phyloP scores from a whole-genome alignment of 2,888 invertebrate species.

The Artemia sinica region DNA sequence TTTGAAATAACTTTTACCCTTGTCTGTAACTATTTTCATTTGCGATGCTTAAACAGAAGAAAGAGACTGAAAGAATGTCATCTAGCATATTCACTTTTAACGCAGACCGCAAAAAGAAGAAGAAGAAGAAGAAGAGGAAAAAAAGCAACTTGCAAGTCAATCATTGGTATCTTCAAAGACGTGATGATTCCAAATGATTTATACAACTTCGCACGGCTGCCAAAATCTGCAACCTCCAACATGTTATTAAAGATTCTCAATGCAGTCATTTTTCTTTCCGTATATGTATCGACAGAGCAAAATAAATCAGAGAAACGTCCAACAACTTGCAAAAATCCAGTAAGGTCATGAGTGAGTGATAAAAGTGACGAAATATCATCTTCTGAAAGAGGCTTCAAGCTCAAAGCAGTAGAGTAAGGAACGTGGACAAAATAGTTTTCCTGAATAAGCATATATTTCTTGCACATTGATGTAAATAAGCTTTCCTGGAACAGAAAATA shows the following conservation, averaged over 20 bases:
- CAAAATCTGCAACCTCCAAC: conserved; percentile 1
- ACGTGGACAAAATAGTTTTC: not conserved
- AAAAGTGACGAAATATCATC: not conserved
- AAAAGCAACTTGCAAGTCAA: not conserved
- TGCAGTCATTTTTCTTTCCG: not conserved
- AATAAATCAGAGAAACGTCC: conserved; percentile 4
- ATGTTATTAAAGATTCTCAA: not conserved
- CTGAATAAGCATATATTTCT: not conserved
- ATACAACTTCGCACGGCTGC: not conserved
- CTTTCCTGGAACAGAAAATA: not conserved
- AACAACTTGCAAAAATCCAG: not conserved
- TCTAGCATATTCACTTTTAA: too few relatives aligned
- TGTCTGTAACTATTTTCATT: too few relatives aligned
- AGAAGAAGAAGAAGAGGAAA: not conserved
- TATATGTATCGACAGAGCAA: not conserved
- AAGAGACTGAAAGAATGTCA: too few relatives aligned
- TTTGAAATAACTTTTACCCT: too few relatives aligned
- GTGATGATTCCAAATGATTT: not conserved
- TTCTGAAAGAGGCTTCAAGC: not conserved
- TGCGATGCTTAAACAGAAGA: too few relatives aligned
- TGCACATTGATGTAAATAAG: not conserved
- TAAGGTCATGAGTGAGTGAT: conserved; percentile 3
- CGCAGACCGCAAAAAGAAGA: too few relatives aligned
- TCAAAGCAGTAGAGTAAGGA: too few relatives aligned
- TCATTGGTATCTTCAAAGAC: not conserved